Base-by-base conservation (phyloP, 2,888 invertebrate species). In the Brenthis ino region DNA sequence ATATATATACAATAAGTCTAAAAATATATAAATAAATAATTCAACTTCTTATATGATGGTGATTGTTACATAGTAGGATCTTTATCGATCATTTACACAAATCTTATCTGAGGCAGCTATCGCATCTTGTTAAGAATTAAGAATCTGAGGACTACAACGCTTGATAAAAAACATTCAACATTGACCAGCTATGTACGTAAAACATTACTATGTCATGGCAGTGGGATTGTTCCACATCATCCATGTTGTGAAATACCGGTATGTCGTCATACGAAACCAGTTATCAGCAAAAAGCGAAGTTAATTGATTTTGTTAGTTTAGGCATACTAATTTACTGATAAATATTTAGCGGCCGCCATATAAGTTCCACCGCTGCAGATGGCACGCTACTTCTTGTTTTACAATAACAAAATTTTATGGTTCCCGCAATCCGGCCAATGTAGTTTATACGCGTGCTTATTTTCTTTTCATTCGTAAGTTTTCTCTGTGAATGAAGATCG, bases 281-380 rank as follows among this genome's bases (percentile, higher is more conserved):
- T 85, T 82, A 78, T 76, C 69, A 67, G 76, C 77, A 82, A 88
- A 89, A 85, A 87, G 82, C 79, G 77, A 74, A 83, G 78, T 85
- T 88, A 89, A 90, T 89, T 89, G 89, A 88, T 88, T 90, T 89
- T 80, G 84, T 87, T 88, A 85, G 85, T 85, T 89, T 89, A 85
- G 84, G 84, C 86, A 88, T 89, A 89, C 88, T 88, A 89, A 89
- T 90, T 89, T 83, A 79, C 82, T 87, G 84, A 87, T 90, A 85
- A 89, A 89, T 90, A 89, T 89, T 87, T 80, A 89, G 82, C 81
- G 82, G 80, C 74, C 72, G 73, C 82, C 83, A 79, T 87, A 86
- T 87, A 85, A 84, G 86, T 82, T 87, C 82, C 81, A 82, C 81
- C 78, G 80, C 76, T 83, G 84, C 85, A 84, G 83, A 88, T 85